These are phyloP conservation scores for Sphyrna mokarran DNA, from an alignment of 2,113 vertebrate genomes.

Conservation along the genomic window DNA sequence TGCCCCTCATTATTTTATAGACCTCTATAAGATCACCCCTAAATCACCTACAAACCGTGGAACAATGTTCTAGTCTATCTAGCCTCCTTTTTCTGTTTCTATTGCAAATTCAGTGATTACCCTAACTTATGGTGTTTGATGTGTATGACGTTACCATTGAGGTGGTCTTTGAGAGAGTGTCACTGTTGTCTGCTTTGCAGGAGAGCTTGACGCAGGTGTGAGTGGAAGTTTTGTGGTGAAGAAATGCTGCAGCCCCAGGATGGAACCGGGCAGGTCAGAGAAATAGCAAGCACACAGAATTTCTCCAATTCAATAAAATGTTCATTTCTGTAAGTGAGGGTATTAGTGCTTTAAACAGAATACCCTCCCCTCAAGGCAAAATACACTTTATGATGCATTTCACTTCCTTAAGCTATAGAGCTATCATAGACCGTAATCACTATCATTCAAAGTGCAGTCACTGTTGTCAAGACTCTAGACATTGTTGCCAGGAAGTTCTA, in stretches of 20 bases:
- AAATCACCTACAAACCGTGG: too few relatives aligned
- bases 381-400: not conserved
- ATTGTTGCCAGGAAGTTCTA: not conserved
- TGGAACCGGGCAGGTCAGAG: not conserved
- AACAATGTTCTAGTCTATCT: too few relatives aligned
- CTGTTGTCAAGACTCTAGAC: not conserved
- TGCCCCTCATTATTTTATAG: too few relatives aligned
- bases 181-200: not conserved
- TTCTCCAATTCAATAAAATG: not conserved
- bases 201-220: not conserved
- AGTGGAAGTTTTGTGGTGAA: not conserved
- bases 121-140: not conserved
- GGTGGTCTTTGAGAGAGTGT: not conserved
- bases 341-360: not conserved
- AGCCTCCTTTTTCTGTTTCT: too few relatives aligned
- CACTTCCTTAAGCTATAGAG: not conserved
- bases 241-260: not conserved
- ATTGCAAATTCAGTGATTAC: not conserved
- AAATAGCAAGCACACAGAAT: not conserved
- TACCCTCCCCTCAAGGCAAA: not conserved
- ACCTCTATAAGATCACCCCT: too few relatives aligned
- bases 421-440: not conserved
- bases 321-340: not conserved
- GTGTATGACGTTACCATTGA: not conserved
- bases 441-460: not conserved